Base-by-base conservation (phyloP, 2,888 invertebrate species). In the Drosophila setosimentum region DNA sequence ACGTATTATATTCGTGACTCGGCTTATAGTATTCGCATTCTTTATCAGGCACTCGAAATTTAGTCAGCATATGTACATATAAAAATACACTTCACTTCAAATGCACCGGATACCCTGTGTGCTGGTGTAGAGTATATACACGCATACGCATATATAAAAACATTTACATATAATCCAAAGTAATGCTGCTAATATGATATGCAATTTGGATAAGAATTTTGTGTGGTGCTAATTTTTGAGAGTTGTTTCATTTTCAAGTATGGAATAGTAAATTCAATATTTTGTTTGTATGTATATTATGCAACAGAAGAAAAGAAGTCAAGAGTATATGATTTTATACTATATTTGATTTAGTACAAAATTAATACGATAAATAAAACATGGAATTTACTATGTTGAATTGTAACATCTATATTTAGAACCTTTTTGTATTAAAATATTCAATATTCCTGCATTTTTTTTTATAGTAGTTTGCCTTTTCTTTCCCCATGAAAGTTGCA, bases 31-130 rank as follows among this genome's bases (percentile, higher is more conserved):
- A 45, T 21, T 45, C 21, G 21, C 49, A 35, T 35, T 60, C 59
- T 21, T 49, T 60, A 60, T 60, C 59, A 33, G 59, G 48, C 32
- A 59, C 18, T 60, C 11, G 49, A 60, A 33, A 10, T 35, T 35
- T 3, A 8, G 24, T 7, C 7, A 13, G 21, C 42, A 21, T 13
- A n/a, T n/a, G n/a, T n/a, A 21, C 29, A 2, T 50, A 50, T 18
- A 45, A 3, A 24, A 45, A 10, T 27, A 10, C 27, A 18, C 27
- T 54, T 54, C 24, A 33, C 33, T 53, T 21, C 6, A 32, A 45
- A 21, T 45, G 54, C 54, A 37, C 4, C 27, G n/a, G 11, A 27
- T 10, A 53, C 30, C 29, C 45, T 13, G 21, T 21, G 11, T 10
- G 40, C n/a, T n/a, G n/a, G 37, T n/a, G 18, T 40, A 4, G n/a